Conservation (phyloP, 1,140 invertebrate genomes). For the Bradysia coprophila region DNA sequence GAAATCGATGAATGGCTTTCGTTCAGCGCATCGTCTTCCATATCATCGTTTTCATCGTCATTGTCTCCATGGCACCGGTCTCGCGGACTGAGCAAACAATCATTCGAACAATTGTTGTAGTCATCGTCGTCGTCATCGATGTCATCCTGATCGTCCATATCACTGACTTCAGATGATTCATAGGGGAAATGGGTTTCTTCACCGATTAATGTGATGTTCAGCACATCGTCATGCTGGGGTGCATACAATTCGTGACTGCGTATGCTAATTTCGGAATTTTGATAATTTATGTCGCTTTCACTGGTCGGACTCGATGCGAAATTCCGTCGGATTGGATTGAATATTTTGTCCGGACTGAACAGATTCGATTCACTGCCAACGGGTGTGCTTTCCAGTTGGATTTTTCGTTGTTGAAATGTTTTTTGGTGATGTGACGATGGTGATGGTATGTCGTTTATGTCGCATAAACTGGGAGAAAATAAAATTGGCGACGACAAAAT, state of each 20-base stretch:
- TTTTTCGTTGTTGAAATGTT: background rate
- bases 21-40: background rate
- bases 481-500: conserved; percentile 3
- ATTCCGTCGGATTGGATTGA: conserved; percentile 6
- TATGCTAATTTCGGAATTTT: conserved; percentile 39
- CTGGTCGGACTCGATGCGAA: conserved; percentile 29
- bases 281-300: conserved; percentile 38
- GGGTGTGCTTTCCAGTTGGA: background rate
- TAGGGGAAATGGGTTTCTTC: conserved; percentile 14
- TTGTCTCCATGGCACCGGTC: background rate
- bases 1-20: conserved; percentile 13
- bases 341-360: conserved; percentile 8
- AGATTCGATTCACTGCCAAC: background rate
- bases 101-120: conserved; percentile 5
- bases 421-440: conserved; percentile 1
- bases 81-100: conserved; percentile 2
- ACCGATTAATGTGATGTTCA: conserved; percentile 19
- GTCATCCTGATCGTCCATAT: conserved; percentile 11
- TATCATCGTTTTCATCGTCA: background rate
- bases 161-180: conserved; percentile 21
- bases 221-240: conserved; percentile 27
- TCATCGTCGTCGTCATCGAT: conserved; percentile 17
- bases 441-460: conserved; percentile 6
- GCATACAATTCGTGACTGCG: conserved; percentile 35
- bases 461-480: conserved; percentile 5